Percentiles rank a stretch among this genome's conserved stretches.
phyloP scores from a whole-genome alignment of 2,888 invertebrate genomes.

The Protodeltote pygarga region DNA sequence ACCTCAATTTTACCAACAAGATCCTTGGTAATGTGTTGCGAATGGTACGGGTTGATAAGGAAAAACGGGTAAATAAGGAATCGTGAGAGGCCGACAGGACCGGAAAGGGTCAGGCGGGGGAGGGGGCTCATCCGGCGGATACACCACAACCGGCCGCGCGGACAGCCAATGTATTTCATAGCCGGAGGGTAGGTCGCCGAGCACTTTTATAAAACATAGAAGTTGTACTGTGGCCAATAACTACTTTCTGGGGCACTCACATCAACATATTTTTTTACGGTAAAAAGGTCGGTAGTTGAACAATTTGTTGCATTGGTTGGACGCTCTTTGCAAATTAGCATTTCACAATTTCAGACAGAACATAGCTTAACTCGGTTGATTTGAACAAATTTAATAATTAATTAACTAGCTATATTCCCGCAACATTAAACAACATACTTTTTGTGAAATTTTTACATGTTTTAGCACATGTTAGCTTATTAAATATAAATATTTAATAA shows the following conservation, averaged over 20 bases:
- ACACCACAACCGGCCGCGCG: conserved; percentile 60
- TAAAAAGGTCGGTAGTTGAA: conserved; percentile 6
- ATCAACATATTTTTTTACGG: conserved; percentile 49
- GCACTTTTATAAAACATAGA: conserved; percentile 66
- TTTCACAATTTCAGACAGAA: no score
- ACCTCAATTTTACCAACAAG: conserved; percentile 74
- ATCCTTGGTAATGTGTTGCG: conserved; percentile 77
- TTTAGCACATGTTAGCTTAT: no score
- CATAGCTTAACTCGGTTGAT: no score
- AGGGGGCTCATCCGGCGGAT: conserved; percentile 67
- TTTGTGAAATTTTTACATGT: no score
- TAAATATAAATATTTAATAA: no score
- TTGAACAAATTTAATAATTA: no score
- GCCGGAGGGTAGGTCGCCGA: conserved; percentile 52
- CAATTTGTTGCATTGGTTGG: no score
- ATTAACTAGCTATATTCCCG: no score
- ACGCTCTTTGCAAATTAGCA: conserved; percentile 7
- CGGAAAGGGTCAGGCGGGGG: conserved; percentile 69
- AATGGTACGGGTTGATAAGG: conserved; percentile 82
- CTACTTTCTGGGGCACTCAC: conserved; percentile 32
- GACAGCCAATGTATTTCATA: conserved; percentile 60
- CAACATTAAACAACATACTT: no score
- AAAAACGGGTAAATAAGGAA: conserved; percentile 84
- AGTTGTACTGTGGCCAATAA: conserved; percentile 51
- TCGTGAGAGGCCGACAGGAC: conserved; percentile 60